Evolutionary conservation across 1,140 invertebrate species (phyloP).

Genomic region (Drosophila kanapiae): DNA sequence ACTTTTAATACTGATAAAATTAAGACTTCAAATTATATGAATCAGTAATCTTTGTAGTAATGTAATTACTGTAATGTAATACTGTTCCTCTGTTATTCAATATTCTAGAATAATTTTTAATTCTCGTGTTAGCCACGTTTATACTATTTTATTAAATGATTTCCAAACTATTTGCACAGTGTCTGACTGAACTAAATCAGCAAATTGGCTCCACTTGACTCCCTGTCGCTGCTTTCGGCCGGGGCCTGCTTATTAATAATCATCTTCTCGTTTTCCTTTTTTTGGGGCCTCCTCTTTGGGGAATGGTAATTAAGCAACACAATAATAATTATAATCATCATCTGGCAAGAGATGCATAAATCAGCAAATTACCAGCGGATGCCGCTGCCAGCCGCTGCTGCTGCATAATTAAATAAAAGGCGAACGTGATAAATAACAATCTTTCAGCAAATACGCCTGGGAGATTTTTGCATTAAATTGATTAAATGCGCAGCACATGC

Average conservation of each 20-base stretch:
- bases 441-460: constrained; percentile 76
- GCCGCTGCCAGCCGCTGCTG: constrained; percentile 16
- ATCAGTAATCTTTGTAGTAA: neutral
- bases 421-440: constrained; percentile 82
- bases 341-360: constrained; percentile 76
- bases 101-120: neutral
- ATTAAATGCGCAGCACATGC: constrained; percentile 77
- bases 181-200: constrained; percentile 69
- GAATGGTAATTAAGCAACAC: constrained; percentile 79
- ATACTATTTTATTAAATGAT: neutral
- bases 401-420: constrained; percentile 81
- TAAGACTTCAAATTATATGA: neutral
- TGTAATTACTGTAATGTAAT: no score
- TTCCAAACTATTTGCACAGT: neutral
- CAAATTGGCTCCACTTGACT: constrained; percentile 81
- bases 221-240: constrained; percentile 18
- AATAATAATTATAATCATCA: constrained; percentile 73
- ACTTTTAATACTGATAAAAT: neutral
- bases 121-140: no score
- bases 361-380: constrained; percentile 69
- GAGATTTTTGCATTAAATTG: constrained; percentile 83
- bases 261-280: constrained; percentile 58
- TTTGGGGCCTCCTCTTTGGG: constrained; percentile 59
- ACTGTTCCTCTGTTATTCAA: no score
- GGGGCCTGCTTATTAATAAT: constrained; percentile 78